A percentile compares a stretch with the other conserved stretches of the same genome.
Evolutionary conservation across 2,113 vertebrate species (phyloP).

Genomic region (Rissa tridactyla): DNA sequence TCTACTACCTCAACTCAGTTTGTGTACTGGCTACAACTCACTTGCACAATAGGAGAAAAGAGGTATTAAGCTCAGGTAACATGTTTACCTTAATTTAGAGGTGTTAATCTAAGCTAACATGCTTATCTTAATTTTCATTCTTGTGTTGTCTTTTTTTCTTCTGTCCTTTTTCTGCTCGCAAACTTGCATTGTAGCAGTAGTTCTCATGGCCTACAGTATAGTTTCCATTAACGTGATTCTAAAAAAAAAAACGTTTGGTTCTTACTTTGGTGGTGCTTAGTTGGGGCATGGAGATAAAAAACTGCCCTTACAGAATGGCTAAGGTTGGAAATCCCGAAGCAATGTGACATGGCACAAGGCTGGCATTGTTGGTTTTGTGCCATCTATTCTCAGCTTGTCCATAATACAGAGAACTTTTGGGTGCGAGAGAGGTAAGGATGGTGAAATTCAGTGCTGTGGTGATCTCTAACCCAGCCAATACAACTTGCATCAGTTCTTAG

Average conservation of each 20-base stretch:
- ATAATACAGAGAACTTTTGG: not conserved
- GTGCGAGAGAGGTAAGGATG: not conserved
- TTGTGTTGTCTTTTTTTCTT: not conserved
- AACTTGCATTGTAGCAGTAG: not conserved
- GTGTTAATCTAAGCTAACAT: not conserved
- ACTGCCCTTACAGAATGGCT: not conserved
- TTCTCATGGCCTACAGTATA: not conserved
- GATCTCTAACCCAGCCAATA: not conserved
- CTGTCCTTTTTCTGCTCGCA: not conserved
- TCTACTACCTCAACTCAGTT: not conserved
- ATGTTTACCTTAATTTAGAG: not conserved
- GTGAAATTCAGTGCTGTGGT: not conserved
- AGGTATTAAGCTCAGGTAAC: not conserved
- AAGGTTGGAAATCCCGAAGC: not conserved
- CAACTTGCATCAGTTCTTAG: not conserved
- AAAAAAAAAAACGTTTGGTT: not conserved
- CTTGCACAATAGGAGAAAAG: not conserved
- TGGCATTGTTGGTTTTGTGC: not conserved
- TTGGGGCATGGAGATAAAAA: not conserved
- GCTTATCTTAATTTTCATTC: not conserved
- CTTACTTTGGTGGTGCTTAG: not conserved
- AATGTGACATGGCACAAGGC: not conserved
- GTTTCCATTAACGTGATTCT: not conserved
- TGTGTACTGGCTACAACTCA: not conserved
- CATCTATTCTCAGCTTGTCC: not conserved